Evolutionary conservation across 1,140 invertebrate genomes (phyloP).

Genomic region (Hypsibius dujardini): DNA sequence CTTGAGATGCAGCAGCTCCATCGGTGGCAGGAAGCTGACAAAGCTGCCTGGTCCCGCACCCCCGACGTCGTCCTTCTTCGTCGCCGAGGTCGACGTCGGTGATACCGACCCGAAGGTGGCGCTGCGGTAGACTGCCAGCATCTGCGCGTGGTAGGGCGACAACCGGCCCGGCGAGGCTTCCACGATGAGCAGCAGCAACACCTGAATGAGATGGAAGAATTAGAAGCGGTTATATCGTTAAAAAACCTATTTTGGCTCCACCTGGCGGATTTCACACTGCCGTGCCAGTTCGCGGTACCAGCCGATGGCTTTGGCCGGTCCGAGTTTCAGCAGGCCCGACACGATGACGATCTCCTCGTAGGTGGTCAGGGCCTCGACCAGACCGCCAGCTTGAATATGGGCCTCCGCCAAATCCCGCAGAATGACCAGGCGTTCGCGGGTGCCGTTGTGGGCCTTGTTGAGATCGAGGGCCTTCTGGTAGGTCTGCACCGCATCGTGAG

Average conservation of each 20-base stretch:
- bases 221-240: too few species aligned
- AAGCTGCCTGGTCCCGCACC: neutral
- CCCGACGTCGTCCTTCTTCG: neutral
- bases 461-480: conserved; percentile 2
- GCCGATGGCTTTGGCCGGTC: neutral
- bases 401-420: neutral
- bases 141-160: neutral
- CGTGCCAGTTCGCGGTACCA: neutral
- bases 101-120: neutral
- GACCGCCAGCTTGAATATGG: neutral
- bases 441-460: conserved; percentile 10
- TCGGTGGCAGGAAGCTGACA: neutral
- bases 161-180: neutral
- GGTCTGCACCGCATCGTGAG: neutral
- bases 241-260: too few species aligned
- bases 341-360: conserved; percentile 13
- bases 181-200: neutral
- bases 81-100: neutral
- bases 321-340: neutral
- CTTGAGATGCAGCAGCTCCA: neutral
- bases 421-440: conserved; percentile 6
- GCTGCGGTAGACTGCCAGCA: neutral
- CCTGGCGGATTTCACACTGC: conserved; percentile 3
- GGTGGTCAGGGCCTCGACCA: conserved; percentile 5
- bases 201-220: too few species aligned